Conservation (phyloP, 2,888 invertebrate species). For the Cephus rjabovi region DNA sequence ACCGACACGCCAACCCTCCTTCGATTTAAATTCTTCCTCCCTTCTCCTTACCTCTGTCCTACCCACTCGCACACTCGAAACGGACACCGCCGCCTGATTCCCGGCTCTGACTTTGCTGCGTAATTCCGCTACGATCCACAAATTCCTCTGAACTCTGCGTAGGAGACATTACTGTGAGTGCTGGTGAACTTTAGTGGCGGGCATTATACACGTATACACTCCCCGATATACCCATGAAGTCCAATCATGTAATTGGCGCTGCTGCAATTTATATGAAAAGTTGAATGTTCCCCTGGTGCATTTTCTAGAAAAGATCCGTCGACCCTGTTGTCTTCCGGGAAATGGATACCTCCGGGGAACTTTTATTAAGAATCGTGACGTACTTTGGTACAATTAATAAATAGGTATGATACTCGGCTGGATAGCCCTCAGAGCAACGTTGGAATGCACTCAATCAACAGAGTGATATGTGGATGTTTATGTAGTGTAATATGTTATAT, state of each 20-base stretch:
- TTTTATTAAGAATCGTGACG: background rate
- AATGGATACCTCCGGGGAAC: background rate
- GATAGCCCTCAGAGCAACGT: background rate
- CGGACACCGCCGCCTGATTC: background rate
- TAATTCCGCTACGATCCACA: background rate
- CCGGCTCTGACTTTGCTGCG: background rate
- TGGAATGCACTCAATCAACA: background rate
- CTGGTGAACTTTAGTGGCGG: background rate
- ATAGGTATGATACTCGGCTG: background rate
- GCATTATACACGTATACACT: background rate
- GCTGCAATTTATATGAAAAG: background rate
- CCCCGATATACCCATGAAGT: background rate
- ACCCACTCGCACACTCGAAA: background rate
- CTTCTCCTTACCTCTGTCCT: background rate
- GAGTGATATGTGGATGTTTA: background rate
- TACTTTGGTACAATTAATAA: background rate
- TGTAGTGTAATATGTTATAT: background rate
- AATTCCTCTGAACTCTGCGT: background rate
- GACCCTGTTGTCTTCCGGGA: background rate
- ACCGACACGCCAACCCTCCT: slow-evolving; percentile 8
- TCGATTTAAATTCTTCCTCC: slow-evolving; percentile 8
- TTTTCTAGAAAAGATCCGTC: background rate
- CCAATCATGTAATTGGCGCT: background rate
- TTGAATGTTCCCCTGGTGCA: background rate
- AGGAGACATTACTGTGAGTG: background rate